phyloP scores from a whole-genome alignment of 2,797 vertebrate species.

The Oreonectes daqikongensis region DNA sequence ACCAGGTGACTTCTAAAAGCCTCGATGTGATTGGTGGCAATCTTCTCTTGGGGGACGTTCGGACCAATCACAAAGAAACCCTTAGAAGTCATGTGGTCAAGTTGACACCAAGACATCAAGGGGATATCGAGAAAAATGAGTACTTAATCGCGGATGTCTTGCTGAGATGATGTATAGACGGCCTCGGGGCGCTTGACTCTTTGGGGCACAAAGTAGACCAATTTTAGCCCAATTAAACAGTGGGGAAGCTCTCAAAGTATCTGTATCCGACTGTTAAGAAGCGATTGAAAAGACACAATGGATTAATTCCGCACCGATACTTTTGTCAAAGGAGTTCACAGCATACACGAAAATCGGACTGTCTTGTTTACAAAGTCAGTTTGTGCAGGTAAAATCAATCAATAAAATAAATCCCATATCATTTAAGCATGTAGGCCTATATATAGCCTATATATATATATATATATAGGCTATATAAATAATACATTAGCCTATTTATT shows the following conservation, averaged over 20 bases:
- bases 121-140: constrained; percentile 77
- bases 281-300: constrained; percentile 60
- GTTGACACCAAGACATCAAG: constrained; percentile 69
- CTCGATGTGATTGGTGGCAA: constrained; percentile 69
- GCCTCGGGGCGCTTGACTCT: constrained; percentile 64
- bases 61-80: constrained; percentile 46
- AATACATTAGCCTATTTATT: too few relatives aligned
- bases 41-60: constrained; percentile 46
- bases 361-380: background rate
- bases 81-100: constrained; percentile 34
- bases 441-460: too few relatives aligned
- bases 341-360: constrained; percentile 19
- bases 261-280: constrained; percentile 69
- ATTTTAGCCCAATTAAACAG: constrained; percentile 82
- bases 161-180: constrained; percentile 77
- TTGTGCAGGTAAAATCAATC: background rate
- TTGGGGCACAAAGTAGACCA: constrained; percentile 72
- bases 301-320: constrained; percentile 47
- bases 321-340: constrained; percentile 42
- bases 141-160: constrained; percentile 83
- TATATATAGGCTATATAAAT: too few relatives aligned
- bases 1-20: constrained; percentile 63
- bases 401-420: background rate
- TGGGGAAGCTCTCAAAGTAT: constrained; percentile 74
- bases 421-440: too few relatives aligned